Conservation (phyloP, 1,140 invertebrate species). For the Bombus balteatus region DNA sequence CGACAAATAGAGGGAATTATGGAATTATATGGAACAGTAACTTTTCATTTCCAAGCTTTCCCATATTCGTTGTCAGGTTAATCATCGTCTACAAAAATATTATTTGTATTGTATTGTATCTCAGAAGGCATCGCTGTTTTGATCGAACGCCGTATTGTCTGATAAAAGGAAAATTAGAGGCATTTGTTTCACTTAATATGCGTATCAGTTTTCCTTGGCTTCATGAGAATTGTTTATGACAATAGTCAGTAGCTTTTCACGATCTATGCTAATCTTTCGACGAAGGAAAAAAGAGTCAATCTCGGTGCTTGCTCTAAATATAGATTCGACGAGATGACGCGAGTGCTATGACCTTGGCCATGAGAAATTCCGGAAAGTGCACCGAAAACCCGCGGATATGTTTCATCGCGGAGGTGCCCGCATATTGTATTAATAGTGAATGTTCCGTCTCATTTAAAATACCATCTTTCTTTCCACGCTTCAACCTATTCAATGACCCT, state of each 20-base stretch:
- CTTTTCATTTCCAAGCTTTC: not conserved
- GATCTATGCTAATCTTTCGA: constrained; percentile 24
- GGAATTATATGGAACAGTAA: not conserved
- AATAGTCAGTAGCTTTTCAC: not conserved
- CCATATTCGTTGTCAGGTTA: not conserved
- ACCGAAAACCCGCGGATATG: constrained; percentile 5
- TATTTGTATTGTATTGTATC: too few relatives aligned
- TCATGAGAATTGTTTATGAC: not conserved
- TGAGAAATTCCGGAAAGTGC: constrained; percentile 27
- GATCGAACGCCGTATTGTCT: not conserved
- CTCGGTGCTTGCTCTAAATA: constrained; percentile 50
- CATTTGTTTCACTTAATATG: not conserved
- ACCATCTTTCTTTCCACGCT: not conserved
- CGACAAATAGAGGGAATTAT: not conserved
- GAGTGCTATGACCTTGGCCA: constrained; percentile 44
- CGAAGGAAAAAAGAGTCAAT: constrained; percentile 5
- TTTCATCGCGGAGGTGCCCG: not conserved
- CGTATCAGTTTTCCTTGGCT: not conserved
- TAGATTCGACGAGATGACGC: constrained; percentile 68
- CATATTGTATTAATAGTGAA: constrained; percentile 1
- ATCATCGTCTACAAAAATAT: not conserved
- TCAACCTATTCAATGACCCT: not conserved
- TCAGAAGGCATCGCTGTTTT: not conserved
- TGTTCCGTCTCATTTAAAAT: not conserved
- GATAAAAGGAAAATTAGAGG: not conserved